phyloP scores from a whole-genome alignment of 92 coral and sea anemone genomes.

The Ricordea florida region DNA sequence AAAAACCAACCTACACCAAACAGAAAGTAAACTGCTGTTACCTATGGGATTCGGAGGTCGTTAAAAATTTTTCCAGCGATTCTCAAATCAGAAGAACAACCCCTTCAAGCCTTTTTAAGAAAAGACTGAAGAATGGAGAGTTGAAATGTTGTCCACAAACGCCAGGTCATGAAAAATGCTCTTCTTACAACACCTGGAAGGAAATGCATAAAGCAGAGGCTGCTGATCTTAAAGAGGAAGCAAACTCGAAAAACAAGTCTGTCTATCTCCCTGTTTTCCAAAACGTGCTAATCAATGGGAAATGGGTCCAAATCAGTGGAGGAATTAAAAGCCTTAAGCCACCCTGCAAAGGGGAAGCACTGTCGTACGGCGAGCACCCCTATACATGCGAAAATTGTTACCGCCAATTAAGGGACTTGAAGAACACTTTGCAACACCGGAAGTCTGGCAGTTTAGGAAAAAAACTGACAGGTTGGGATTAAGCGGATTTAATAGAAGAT shows the following conservation, averaged over 20 bases:
- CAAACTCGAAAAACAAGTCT: not conserved
- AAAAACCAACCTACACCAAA: not conserved
- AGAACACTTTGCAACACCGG: conserved; percentile 19
- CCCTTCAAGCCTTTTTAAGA: not conserved
- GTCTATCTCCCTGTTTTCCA: not conserved
- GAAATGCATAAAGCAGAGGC: not conserved
- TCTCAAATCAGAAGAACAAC: conserved; percentile 14
- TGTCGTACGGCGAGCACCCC: conserved; percentile 26
- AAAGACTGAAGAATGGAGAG: not conserved
- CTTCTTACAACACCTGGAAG: conserved; percentile 11
- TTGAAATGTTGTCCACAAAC: not conserved
- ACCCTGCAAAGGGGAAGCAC: conserved; percentile 37
- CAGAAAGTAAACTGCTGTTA: conserved; percentile 11
- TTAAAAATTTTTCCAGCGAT: not conserved
- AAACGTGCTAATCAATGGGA: conserved; percentile 14
- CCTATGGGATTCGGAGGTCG: conserved; percentile 45
- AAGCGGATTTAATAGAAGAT: conserved; percentile 33
- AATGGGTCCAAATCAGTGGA: not conserved
- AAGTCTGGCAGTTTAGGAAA: not conserved
- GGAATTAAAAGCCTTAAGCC: conserved; percentile 46
- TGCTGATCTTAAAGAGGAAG: conserved; percentile 6
- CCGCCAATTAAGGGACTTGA: conserved; percentile 16
- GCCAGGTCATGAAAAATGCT: conserved; percentile 16
- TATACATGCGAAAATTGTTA: conserved; percentile 37
- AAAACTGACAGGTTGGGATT: not conserved